These are phyloP conservation scores for Hystrix cristata DNA, from an alignment of 2,113 vertebrate genomes.

Conservation along the genomic window DNA sequence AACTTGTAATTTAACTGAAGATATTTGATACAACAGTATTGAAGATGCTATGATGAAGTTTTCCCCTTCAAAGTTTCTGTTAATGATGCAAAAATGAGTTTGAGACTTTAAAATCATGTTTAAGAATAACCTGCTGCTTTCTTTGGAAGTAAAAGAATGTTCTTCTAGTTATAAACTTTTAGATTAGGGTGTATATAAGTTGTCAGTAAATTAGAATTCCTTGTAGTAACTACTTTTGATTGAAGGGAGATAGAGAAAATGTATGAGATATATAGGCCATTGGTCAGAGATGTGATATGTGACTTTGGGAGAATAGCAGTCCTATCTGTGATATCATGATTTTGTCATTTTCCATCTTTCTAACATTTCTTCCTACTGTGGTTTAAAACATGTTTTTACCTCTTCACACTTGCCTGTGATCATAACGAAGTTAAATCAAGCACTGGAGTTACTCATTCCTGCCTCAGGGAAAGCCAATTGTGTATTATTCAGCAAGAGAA, in stretches of 20 bases:
- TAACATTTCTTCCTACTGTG: background rate
- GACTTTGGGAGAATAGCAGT: background rate
- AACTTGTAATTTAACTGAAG: slow-evolving; percentile 58
- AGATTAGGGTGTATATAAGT: background rate
- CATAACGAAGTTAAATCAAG: slow-evolving; percentile 45
- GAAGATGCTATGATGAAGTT: background rate
- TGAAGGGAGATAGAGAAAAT: background rate
- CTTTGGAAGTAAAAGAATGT: slow-evolving; percentile 10
- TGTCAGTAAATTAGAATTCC: slow-evolving; percentile 14
- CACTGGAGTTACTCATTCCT: background rate
- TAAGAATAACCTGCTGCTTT: slow-evolving; percentile 23
- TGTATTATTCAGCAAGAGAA: slow-evolving; percentile 10
- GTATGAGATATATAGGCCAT: background rate
- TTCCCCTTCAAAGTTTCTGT: slow-evolving; percentile 37
- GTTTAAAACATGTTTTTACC: slow-evolving; percentile 58
- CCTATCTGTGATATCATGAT: background rate
- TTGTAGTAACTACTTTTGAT: slow-evolving; percentile 14
- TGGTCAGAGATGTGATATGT: background rate
- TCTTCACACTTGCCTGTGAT: slow-evolving; percentile 30
- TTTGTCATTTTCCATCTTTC: slow-evolving; percentile 54
- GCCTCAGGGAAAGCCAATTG: background rate
- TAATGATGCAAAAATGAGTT: slow-evolving; percentile 50
- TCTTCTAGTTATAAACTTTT: slow-evolving; percentile 53
- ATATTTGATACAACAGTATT: background rate
- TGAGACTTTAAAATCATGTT: slow-evolving; percentile 62